Evolutionary conservation across 2,797 vertebrate genomes (phyloP), one percentile per base, ranked within the genome.

Genomic region (Hozukius guyotensis): DNA sequence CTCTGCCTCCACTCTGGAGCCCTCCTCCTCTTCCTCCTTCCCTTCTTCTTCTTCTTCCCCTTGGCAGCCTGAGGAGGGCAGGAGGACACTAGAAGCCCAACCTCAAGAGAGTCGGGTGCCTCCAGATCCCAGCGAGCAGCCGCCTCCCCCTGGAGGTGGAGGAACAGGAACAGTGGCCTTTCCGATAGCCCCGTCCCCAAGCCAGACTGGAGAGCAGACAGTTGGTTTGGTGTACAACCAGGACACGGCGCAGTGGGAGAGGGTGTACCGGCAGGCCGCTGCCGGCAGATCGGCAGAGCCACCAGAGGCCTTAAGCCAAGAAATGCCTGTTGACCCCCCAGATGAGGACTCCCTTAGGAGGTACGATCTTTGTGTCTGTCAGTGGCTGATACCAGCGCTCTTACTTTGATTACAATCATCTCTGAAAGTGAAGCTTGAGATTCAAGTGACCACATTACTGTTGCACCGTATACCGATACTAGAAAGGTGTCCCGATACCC

Each of bases 271-370:
- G 86, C 98, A 99, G 93, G 95, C 96, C 14, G 93, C 96, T 38
- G 89, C 96, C 72, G 95, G 95, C 87, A 96, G 97, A 86, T 81
- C 97, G 72, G 94, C 96, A 84, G 97, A 97, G 94, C 95, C 97
- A 91, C 96, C 97, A 92, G 98, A 99, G 94, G 97, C 98, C 98
- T 98, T 99, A 97, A 98, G 96, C 96, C 97, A 98, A 94, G 98
- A 99, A 94, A 97, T 99, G 96, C 97, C 98, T 94, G 98, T 98
- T 83, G 98, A 99, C 88, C 98, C 96, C 83, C 96, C 98, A 3
- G 98, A 99, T 49, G 98, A 99, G 92, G 98, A 99, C 95, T 98
- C 98, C 2, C 96, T 99, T 71, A 96, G 98, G 92, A 98, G 98
- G 98, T 99, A 96, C 91, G 93, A 13, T 6, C 18, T 34, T 5